phyloP scores from a whole-genome alignment of 2,113 vertebrate genomes.

The Anarhynchus alexandrinus region DNA sequence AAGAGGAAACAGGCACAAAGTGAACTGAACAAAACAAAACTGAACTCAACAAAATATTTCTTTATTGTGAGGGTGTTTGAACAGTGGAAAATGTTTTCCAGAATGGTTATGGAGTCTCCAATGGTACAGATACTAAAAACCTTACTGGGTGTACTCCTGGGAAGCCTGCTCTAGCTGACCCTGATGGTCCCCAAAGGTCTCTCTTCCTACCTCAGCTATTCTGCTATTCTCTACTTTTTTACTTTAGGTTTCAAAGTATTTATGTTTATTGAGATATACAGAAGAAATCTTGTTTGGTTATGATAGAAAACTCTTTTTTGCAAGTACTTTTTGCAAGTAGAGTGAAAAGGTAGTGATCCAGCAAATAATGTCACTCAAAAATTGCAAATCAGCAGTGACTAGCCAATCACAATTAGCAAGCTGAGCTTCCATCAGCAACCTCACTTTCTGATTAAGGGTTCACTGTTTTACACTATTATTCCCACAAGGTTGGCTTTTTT shows the following conservation, averaged over 20 bases:
- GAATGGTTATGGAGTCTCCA: not conserved
- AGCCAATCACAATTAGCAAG: not conserved
- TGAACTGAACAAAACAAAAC: no score
- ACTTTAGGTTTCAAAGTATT: not conserved
- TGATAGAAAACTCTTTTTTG: not conserved
- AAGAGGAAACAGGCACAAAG: not conserved
- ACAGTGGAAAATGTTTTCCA: not conserved
- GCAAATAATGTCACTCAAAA: not conserved
- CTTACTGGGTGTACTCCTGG: not conserved
- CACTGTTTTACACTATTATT: conserved; percentile 14
- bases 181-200: not conserved
- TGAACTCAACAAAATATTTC: not conserved
- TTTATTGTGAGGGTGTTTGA: not conserved
- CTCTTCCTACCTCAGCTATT: not conserved
- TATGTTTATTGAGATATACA: not conserved
- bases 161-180: not conserved
- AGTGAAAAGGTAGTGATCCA: not conserved
- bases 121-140: not conserved
- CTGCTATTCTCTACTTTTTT: accelerated
- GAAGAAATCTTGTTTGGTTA: not conserved
- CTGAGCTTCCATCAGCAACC: not conserved
- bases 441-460: conserved; percentile 24
- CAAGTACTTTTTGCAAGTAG: not conserved
- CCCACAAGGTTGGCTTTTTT: conserved; percentile 1
- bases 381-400: not conserved